A percentile compares a stretch with the other conserved stretches of the same genome.
phyloP scores from a whole-genome alignment of 2,797 vertebrate species.

The Anabacerthia variegaticeps region DNA sequence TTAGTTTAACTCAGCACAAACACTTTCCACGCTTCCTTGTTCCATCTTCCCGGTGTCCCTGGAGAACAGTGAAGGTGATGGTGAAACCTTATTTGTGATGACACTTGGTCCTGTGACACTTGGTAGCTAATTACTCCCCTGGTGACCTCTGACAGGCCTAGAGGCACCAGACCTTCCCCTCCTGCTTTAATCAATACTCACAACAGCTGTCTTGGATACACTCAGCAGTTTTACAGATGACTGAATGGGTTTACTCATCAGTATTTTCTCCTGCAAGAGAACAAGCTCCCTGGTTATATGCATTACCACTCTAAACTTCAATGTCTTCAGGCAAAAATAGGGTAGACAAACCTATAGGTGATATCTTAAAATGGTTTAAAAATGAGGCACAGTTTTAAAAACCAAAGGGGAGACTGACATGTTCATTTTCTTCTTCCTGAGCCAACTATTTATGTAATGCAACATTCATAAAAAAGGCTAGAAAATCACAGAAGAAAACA shows the following conservation, averaged over 20 bases:
- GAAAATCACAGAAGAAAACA: conserved; percentile 37
- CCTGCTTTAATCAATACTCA: conserved; percentile 36
- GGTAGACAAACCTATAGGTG: background rate
- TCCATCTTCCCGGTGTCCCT: background rate
- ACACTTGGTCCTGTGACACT: conserved; percentile 26
- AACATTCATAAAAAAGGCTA: conserved; percentile 11
- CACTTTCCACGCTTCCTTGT: conserved; percentile 19
- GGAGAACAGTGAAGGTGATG: background rate
- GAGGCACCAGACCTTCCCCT: background rate
- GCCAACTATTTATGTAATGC: conserved; percentile 3
- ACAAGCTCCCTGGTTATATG: background rate
- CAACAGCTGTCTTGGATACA: conserved; percentile 15
- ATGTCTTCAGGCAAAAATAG: background rate
- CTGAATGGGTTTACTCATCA: conserved; percentile 42
- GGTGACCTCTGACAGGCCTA: conserved; percentile 40
- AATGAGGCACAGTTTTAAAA: background rate
- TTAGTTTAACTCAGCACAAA: conserved; percentile 51
- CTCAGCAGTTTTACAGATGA: conserved; percentile 39
- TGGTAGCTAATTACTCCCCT: conserved; percentile 44
- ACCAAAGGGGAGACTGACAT: background rate
- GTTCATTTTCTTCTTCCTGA: background rate
- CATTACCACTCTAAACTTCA: background rate
- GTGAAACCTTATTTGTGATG: conserved; percentile 46
- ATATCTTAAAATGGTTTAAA: conserved; percentile 11
- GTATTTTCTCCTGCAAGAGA: conserved; percentile 16